Evolutionary conservation across 2,888 invertebrate genomes (phyloP).

Genomic region (Acronicta leporina): DNA sequence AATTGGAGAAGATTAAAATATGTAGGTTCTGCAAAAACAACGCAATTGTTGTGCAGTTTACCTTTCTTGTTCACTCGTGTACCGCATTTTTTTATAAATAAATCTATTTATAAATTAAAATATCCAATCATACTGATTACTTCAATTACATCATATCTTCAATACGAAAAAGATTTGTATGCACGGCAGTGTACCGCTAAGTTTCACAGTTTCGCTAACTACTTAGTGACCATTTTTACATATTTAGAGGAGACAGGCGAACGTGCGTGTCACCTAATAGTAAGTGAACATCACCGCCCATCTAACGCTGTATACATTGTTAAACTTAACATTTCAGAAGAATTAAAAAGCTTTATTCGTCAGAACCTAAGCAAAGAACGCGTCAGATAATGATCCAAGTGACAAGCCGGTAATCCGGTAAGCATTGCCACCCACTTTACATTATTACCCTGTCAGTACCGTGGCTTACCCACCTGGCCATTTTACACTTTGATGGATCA

Average conservation of each 20-base stretch:
- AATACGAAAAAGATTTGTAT: neutral
- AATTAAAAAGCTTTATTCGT: conserved; percentile 27
- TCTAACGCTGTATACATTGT: too few species aligned
- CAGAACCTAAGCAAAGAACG: conserved; percentile 40
- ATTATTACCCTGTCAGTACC: conserved; percentile 62
- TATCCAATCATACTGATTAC: too few species aligned
- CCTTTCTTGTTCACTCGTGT: neutral
- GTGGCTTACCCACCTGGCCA: conserved; percentile 53
- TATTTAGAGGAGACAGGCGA: too few species aligned
- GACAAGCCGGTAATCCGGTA: conserved; percentile 65
- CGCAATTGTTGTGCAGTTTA: neutral
- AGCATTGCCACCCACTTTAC: conserved; percentile 67
- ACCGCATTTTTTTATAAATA: too few species aligned
- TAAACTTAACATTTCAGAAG: conserved; percentile 5
- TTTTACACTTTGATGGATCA: conserved; percentile 65
- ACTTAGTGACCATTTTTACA: neutral
- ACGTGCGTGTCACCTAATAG: too few species aligned
- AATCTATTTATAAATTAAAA: too few species aligned
- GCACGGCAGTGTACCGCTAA: conserved; percentile 1
- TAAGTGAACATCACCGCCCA: too few species aligned
- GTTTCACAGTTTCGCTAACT: neutral
- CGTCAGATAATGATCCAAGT: conserved; percentile 31
- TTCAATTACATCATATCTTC: too few species aligned
- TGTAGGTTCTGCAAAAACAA: conserved; percentile 19
- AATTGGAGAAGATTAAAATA: conserved; percentile 38